Evolutionary conservation across 2,888 invertebrate genomes (phyloP), one percentile per base, ranked within the genome.

Genomic region (Seira musarum): DNA sequence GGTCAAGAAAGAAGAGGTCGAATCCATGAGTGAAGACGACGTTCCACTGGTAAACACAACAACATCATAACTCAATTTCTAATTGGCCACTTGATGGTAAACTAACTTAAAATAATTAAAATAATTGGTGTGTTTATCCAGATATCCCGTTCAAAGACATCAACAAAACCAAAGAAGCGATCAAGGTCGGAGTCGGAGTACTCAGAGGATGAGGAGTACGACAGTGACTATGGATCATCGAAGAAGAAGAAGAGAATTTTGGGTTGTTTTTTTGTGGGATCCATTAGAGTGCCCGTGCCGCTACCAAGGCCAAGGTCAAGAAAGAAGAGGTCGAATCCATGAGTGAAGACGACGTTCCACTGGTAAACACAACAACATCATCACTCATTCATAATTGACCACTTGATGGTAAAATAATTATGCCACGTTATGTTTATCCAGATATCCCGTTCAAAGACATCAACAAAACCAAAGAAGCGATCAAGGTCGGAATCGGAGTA

Each of bases 241-340:
- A 84, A 88, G 82, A 87, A 87, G 81, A 87, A 87, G 81, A n/a
- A n/a, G n/a, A n/a, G n/a, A n/a, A n/a, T n/a, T n/a, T 25, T 65
- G 65, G 8, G 17, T 65, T 25, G 3, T 30, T 30, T n/a, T 21
- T 61, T 46, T 2, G 35, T 70, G 35, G 25, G 1, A 2, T 64
- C 25, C n/a, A n/a, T 64, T 17, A 72, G 64, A 72, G 65, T 15
- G 72, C 65, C 2, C 46, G 65, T 3, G 64, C 67, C 22, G n/a
- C n/a, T n/a, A 57, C 25, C 30, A 61, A 67, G 49, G 69, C 30
- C 67, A 78, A 61, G 74, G 72, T 13, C 61, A 80, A 60, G 68
- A 80, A 78, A 74, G 77, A 69, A 78, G 78, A 60, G 57, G n/a
- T n/a, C n/a, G n/a, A n/a, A n/a, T n/a, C 46, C 61, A 22, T 78